Evolutionary conservation across 2,797 vertebrate genomes (phyloP).

Genomic region (Trachurus trachurus): DNA sequence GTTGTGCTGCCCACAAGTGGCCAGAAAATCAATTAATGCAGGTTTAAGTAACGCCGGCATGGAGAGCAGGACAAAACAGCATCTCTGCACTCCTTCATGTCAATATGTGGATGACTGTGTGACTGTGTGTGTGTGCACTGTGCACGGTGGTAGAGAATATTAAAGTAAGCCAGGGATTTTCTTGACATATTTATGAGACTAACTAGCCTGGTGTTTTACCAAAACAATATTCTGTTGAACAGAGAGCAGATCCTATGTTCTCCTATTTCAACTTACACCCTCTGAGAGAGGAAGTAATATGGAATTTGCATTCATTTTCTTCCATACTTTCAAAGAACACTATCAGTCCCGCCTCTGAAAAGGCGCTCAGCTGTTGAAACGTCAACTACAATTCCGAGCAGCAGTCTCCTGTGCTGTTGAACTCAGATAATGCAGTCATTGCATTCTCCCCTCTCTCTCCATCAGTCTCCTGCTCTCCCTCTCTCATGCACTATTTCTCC

Average conservation of each 20-base stretch:
- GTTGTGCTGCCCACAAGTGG: neutral
- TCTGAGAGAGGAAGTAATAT: conserved; percentile 27
- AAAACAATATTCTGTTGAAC: conserved; percentile 38
- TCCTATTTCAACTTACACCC: conserved; percentile 23
- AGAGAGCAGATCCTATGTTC: conserved; percentile 13
- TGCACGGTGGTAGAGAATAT: neutral
- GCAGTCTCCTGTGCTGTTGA: conserved; percentile 65
- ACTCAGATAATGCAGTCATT: conserved; percentile 70
- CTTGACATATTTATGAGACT: conserved; percentile 12
- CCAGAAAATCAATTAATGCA: conserved; percentile 7
- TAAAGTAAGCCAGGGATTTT: neutral
- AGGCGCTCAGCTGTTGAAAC: conserved; percentile 56
- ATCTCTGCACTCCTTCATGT: neutral
- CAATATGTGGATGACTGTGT: neutral
- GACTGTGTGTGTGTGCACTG: neutral
- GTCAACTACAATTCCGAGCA: conserved; percentile 55
- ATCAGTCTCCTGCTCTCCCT: conserved; percentile 46
- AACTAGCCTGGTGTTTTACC: conserved; percentile 12
- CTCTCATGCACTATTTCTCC: conserved; percentile 23
- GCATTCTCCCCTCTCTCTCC: conserved; percentile 39
- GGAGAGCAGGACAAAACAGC: neutral
- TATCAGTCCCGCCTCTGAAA: conserved; percentile 48
- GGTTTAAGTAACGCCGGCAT: neutral
- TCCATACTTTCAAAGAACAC: conserved; percentile 42
- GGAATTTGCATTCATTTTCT: conserved; percentile 13